A percentile compares a stretch with the other conserved stretches of the same genome.
Conservation (phyloP, 92 coral and sea anemone species). For the Chrysogorgia sp. region DNA sequence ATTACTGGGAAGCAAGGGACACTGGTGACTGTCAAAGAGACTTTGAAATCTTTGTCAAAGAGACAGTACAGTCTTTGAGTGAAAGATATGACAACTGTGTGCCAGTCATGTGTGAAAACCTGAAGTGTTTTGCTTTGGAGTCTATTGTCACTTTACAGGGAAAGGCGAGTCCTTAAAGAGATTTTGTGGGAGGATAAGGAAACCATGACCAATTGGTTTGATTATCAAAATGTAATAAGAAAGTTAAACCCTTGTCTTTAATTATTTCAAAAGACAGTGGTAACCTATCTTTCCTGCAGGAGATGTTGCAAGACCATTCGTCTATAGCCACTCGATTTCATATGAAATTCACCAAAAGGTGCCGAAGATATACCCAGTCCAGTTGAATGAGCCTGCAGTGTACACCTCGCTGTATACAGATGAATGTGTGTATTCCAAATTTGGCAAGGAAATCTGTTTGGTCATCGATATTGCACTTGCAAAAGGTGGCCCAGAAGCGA, state of each 20-base stretch:
- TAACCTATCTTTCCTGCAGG: conserved; percentile 12
- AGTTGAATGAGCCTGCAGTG: conserved; percentile 11
- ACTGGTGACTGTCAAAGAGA: too few relatives aligned
- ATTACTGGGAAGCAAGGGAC: too few relatives aligned
- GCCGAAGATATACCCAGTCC: conserved; percentile 13
- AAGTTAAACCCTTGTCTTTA: not conserved
- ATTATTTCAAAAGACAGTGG: conserved; percentile 16
- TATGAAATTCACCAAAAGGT: not conserved
- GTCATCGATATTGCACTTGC: conserved; percentile 33
- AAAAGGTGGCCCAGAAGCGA: conserved; percentile 28
- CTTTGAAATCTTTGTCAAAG: too few relatives aligned
- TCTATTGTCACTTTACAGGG: too few relatives aligned
- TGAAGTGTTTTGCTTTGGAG: too few relatives aligned
- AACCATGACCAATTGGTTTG: conserved; percentile 11
- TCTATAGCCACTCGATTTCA: not conserved
- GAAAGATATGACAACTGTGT: too few relatives aligned
- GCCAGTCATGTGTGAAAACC: too few relatives aligned
- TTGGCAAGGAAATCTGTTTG: conserved; percentile 24
- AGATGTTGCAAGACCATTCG: conserved; percentile 1
- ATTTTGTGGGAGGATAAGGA: conserved; percentile 18
- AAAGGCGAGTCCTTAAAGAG: conserved; percentile 6
- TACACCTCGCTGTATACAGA: conserved; percentile 12
- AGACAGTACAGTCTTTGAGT: too few relatives aligned
- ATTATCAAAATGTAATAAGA: not conserved
- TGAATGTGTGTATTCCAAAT: conserved; percentile 15